phyloP scores from a whole-genome alignment of 2,797 vertebrate genomes.

The Dendrocincla tyrannina region DNA sequence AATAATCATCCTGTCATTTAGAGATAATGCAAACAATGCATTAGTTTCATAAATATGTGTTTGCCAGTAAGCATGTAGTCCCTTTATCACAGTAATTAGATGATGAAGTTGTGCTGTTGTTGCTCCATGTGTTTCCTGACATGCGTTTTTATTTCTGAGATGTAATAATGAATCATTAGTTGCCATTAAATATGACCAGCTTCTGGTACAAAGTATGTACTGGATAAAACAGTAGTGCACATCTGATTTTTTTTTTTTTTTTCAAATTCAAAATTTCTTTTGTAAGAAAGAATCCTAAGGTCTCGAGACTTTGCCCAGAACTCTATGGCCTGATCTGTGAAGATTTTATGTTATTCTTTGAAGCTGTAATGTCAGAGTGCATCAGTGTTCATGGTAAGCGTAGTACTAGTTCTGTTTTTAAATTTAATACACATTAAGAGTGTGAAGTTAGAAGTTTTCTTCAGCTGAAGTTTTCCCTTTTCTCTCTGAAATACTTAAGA shows the following conservation, averaged over 20 bases:
- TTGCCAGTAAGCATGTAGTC: neutral
- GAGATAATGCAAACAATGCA: fast-evolving
- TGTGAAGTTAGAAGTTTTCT: neutral
- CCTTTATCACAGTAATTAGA: neutral
- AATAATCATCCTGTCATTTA: neutral
- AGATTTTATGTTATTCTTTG: neutral
- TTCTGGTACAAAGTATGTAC: neutral
- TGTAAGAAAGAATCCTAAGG: neutral
- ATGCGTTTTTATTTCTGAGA: neutral
- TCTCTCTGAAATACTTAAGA: neutral
- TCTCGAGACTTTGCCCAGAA: neutral
- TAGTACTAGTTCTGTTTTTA: neutral
- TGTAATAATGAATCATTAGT: neutral
- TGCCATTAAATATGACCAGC: neutral
- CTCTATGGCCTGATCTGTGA: neutral
- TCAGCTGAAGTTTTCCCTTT: neutral
- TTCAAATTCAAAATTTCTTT: neutral
- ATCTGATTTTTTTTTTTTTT: neutral
- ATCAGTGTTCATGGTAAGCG: neutral
- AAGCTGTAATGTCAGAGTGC: neutral
- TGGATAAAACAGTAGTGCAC: neutral
- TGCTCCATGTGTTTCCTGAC: neutral
- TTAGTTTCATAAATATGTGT: neutral
- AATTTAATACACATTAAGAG: neutral
- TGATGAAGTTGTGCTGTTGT: neutral